Percentiles rank a stretch among this genome's conserved stretches.
Evolutionary conservation across 2,113 vertebrate genomes (phyloP).

Genomic region (Saguinus midas): DNA sequence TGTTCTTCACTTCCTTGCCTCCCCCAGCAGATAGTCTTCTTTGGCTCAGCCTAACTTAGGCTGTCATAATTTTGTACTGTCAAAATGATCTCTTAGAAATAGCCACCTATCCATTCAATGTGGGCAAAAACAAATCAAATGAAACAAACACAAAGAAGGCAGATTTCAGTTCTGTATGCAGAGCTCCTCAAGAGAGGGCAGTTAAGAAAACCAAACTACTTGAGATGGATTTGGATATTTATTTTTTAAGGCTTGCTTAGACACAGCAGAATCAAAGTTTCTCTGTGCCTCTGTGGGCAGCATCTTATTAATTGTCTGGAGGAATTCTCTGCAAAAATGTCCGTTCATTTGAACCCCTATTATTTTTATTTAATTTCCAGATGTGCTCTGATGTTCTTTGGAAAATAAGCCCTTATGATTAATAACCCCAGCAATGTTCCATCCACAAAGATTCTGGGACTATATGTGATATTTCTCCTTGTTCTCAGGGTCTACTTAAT

Average conservation of each 20-base stretch:
- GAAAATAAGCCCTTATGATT: conserved; percentile 51
- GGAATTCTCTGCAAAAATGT: conserved; percentile 54
- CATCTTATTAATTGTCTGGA: conserved; percentile 63
- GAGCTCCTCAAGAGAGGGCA: conserved; percentile 20
- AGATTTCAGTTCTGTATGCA: background rate
- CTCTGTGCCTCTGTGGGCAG: conserved; percentile 34
- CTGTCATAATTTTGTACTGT: conserved; percentile 39
- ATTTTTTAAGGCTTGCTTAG: conserved; percentile 31
- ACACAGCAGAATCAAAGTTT: conserved; percentile 30
- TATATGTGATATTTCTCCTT: background rate
- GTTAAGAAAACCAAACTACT: conserved; percentile 49
- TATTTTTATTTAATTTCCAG: conserved; percentile 67
- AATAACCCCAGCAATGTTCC: conserved; percentile 48
- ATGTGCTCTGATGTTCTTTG: conserved; percentile 43
- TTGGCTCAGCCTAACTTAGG: background rate
- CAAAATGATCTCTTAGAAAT: conserved; percentile 49
- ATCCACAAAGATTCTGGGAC: background rate
- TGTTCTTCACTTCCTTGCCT: conserved; percentile 31
- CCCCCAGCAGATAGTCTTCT: conserved; percentile 23
- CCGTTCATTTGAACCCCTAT: conserved; percentile 31
- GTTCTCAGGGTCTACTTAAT: background rate
- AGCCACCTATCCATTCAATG: background rate
- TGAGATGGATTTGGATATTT: conserved; percentile 43
- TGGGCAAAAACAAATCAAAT: conserved; percentile 43
- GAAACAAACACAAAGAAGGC: conserved; percentile 29